Base-by-base conservation (phyloP, 2,113 vertebrate genomes). In the Pungitius pungitius region DNA sequence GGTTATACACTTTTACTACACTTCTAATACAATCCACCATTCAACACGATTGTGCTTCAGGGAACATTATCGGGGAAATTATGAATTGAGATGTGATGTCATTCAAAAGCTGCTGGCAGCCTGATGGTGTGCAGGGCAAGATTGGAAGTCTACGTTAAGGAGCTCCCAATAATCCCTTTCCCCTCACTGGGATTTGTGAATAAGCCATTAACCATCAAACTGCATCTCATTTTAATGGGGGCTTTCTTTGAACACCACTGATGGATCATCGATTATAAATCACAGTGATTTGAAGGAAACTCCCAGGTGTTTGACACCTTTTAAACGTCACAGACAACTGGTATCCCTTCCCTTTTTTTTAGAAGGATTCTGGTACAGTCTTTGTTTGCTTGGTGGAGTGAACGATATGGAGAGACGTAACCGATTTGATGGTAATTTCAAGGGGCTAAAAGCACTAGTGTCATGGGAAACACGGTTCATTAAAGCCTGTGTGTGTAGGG, bases 321-420 rank as follows among this genome's bases (percentile, higher is more conserved):
- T n/a, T 55, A 11, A 78, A 75, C 65, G 61, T 77, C 75, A 74
- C 61, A 56, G 2, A 59, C 68, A 15, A 71, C 10, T 18, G 18
- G 11, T 42, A 57, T 27, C 3, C 20, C 54, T 3, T 3, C 11
- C 6, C 15, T 20, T 2, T 26, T 2, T 26, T 30, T 45, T 17
- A 64, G 12, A 71, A 4, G 40, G 27, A 24, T 15, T 52, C 59
- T 47, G 42, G 42, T 12, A 13, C 15, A 68, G 52, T 11, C 11
- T 51, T 42, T 69, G 1, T 69, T 57, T 73, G 30, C 37, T 12
- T 15, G 2, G 6, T 37, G 26, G 6, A 66, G 22, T 27, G 13
- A 13, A n/a, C 40, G 13, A 62, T 9, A 30, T 14, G 43, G n/a
- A 51, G 33, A 0, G n/a, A 35, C 26, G 1, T 12, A 20, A 26